Evolutionary conservation across 1,140 invertebrate genomes (phyloP).

Genomic region (Choristoneura fumiferana): DNA sequence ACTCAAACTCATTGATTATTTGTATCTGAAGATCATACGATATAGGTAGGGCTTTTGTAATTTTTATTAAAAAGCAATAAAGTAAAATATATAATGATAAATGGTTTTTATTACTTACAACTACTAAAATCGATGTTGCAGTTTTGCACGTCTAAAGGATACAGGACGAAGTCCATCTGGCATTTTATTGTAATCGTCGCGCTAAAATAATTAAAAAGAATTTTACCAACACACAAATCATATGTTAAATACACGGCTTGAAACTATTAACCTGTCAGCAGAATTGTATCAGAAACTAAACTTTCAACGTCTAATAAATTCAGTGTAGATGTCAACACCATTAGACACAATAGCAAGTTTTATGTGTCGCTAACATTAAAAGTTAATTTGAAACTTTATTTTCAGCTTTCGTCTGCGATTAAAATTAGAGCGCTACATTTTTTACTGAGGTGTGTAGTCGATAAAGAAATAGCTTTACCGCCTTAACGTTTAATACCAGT

Average conservation of each 20-base stretch:
- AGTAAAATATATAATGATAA: not conserved
- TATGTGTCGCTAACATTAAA: not conserved
- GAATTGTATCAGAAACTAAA: not conserved
- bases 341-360: conserved; percentile 15
- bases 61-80: conserved; percentile 21
- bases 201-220: conserved; percentile 63
- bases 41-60: no score
- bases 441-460: no score
- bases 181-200: conserved; percentile 81
- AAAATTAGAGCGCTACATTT: no score
- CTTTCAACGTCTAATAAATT: conserved; percentile 9
- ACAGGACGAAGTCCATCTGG: conserved; percentile 81
- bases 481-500: no score
- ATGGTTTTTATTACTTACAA: conserved; percentile 78
- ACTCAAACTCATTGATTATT: no score
- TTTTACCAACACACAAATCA: conserved; percentile 1
- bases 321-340: conserved; percentile 19
- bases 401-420: no score
- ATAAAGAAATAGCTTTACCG: no score
- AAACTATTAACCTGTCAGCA: not conserved
- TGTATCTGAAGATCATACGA: no score
- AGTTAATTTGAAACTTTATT: no score
- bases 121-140: conserved; percentile 81
- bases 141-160: conserved; percentile 80
- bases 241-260: not conserved